Percentiles rank a stretch among this genome's conserved stretches.
phyloP scores from a whole-genome alignment of 2,797 vertebrate genomes.

The Micropoecilia bifurca region DNA sequence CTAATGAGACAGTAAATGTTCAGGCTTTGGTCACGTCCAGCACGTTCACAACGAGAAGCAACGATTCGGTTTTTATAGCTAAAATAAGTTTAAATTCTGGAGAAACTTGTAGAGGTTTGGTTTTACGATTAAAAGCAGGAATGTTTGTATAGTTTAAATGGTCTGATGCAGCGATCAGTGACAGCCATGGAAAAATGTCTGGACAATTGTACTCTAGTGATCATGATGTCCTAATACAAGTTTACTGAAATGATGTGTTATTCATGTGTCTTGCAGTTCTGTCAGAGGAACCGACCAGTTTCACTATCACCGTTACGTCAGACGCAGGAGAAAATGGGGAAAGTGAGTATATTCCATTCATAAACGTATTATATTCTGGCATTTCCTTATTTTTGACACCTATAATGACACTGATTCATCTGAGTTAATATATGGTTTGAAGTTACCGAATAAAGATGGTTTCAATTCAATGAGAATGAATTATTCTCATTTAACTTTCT shows the following conservation, averaged over 20 bases:
- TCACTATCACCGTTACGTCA: slow-evolving; percentile 95
- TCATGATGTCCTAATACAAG: background rate
- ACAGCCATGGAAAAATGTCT: background rate
- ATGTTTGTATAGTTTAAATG: background rate
- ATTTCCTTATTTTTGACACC: background rate
- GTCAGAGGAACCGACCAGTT: slow-evolving; percentile 90
- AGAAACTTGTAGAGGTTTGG: background rate
- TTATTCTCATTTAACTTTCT: background rate
- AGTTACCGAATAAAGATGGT: background rate
- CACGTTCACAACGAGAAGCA: background rate
- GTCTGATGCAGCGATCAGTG: background rate
- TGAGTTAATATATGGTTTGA: background rate
- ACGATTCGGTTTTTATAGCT: background rate
- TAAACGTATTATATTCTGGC: background rate
- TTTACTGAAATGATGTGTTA: background rate
- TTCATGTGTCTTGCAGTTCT: slow-evolving; percentile 80
- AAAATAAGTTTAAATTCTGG: background rate
- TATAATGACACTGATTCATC: background rate
- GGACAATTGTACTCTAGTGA: background rate
- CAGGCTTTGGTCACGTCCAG: background rate
- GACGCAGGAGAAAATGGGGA: slow-evolving; percentile 92
- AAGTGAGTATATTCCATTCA: slow-evolving; percentile 81
- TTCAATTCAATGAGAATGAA: too few species aligned
- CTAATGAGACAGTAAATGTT: background rate
- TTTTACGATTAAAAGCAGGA: background rate